A percentile compares a stretch with the other conserved stretches of the same genome.
Conservation (phyloP, 1,140 invertebrate genomes). For the Hyles vespertilio region DNA sequence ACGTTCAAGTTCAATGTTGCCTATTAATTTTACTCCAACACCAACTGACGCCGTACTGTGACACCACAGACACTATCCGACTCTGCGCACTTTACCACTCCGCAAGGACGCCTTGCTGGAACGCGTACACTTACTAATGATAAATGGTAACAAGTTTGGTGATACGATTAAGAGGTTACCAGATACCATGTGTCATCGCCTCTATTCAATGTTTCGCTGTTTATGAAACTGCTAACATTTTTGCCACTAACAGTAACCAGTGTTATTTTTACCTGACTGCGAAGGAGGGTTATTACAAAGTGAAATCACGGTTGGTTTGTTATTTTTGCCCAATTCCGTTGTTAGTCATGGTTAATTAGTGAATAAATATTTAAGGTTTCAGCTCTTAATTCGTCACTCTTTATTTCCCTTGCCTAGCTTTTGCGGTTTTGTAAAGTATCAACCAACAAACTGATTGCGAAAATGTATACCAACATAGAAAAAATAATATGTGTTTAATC, state of each 20-base stretch:
- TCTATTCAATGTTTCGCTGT: too few species aligned
- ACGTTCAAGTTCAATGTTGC: constrained; percentile 72
- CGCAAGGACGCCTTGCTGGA: neutral
- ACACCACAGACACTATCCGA: neutral
- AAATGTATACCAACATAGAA: too few species aligned
- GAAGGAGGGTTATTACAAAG: neutral
- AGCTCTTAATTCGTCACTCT: neutral
- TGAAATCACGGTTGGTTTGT: neutral
- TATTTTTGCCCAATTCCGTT: constrained; percentile 1
- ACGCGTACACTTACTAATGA: neutral
- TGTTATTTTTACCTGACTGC: neutral
- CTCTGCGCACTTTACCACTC: neutral
- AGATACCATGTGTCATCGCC: neutral
- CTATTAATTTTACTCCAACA: constrained; percentile 59
- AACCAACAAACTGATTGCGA: too few species aligned
- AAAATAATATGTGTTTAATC: too few species aligned
- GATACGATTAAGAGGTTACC: constrained; percentile 1
- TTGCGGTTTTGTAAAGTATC: too few species aligned
- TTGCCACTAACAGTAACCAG: neutral
- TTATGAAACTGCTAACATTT: too few species aligned
- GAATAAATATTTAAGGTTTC: constrained; percentile 2
- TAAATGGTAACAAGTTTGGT: neutral
- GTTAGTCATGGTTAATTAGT: constrained; percentile 12
- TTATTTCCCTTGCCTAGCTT: neutral
- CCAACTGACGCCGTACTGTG: constrained; percentile 11